Conservation (phyloP, 2,888 invertebrate genomes). For the Trissoscelio sp. region DNA sequence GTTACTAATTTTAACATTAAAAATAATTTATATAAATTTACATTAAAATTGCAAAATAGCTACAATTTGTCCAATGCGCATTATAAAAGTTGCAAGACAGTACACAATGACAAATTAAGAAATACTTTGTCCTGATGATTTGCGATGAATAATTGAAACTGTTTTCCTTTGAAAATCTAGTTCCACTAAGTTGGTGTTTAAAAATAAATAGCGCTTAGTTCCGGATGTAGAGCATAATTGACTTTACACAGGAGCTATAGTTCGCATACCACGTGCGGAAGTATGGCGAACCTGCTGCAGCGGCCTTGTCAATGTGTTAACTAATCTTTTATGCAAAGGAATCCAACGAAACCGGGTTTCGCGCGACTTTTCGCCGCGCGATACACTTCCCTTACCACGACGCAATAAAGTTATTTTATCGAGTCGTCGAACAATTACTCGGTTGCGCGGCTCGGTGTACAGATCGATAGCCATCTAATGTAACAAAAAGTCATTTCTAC, state of each 20-base stretch:
- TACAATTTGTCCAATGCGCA: too few relatives aligned
- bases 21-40: too few relatives aligned
- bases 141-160: not conserved
- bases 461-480: conserved; percentile 36
- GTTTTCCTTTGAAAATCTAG: not conserved
- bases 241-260: not conserved
- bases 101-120: too few relatives aligned
- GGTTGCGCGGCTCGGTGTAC: not conserved
- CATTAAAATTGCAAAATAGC: too few relatives aligned
- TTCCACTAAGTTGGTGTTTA: not conserved
- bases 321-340: conserved; percentile 38
- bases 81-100: too few relatives aligned
- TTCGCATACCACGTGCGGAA: conserved; percentile 12
- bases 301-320: conserved; percentile 33
- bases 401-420: conserved; percentile 40
- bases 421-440: conserved; percentile 24
- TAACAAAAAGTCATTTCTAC: conserved; percentile 49
- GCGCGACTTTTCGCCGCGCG: not conserved
- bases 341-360: conserved; percentile 16
- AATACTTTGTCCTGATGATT: too few relatives aligned
- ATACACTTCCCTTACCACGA: not conserved
- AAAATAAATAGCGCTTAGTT: conserved; percentile 23
- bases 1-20: too few relatives aligned
- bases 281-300: not conserved
- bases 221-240: conserved; percentile 40